phyloP scores from a whole-genome alignment of 2,888 invertebrate genomes.

The Tryphoninae sp. region DNA sequence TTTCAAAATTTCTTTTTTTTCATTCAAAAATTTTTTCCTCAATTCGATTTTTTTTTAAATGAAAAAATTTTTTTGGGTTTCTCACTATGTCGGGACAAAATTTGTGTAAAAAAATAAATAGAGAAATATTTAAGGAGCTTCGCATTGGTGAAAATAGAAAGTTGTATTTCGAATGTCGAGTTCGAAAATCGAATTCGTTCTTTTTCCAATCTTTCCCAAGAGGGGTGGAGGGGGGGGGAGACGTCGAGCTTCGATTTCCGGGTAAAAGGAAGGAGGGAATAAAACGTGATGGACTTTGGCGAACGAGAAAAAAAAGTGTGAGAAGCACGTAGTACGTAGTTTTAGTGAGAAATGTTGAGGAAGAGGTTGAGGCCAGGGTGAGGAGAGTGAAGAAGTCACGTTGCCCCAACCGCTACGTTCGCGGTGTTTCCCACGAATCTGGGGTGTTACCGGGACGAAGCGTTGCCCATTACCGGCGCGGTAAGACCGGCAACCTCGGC shows the following conservation, averaged over 20 bases:
- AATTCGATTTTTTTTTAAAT: too few species aligned
- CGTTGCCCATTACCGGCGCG: not conserved
- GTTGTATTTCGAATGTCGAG: slow-evolving; percentile 2
- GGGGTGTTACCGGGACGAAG: not conserved
- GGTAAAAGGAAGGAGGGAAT: too few species aligned
- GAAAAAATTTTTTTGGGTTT: too few species aligned
- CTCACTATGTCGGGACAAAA: too few species aligned
- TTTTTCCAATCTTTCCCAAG: slow-evolving; percentile 52
- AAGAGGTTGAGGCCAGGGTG: not conserved
- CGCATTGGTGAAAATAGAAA: slow-evolving; percentile 55
- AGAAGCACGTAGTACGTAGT: not conserved
- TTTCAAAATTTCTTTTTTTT: too few species aligned
- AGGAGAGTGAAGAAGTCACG: slow-evolving; percentile 5
- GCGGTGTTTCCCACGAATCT: slow-evolving; percentile 37
- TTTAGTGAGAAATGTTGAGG: not conserved
- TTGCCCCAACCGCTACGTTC: slow-evolving; percentile 7
- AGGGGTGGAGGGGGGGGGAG: not conserved
- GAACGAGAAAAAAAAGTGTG: not conserved
- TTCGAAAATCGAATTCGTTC: slow-evolving; percentile 57
- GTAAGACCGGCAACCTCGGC: slow-evolving; percentile 18
- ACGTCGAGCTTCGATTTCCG: not conserved
- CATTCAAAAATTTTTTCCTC: too few species aligned
- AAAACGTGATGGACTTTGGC: too few species aligned
- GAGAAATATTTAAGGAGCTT: slow-evolving; percentile 61
- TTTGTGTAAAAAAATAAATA: too few species aligned